A percentile compares a stretch with the other conserved stretches of the same genome.
Conservation (phyloP, 2,113 vertebrate genomes). For the Menidia beryllina region DNA sequence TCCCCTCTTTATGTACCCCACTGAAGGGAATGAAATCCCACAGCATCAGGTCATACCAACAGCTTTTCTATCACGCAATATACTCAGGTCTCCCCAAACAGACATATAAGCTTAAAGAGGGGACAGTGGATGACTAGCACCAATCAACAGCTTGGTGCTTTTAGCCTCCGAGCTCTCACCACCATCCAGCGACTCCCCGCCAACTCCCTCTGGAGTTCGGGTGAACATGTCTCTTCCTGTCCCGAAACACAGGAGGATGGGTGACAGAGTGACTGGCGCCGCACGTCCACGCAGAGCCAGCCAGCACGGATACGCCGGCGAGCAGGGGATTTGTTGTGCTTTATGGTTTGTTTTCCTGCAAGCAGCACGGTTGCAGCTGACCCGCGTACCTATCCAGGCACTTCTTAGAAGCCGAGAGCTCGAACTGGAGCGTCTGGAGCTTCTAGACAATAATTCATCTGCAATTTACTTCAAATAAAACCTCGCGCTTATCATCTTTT, state of each 20-base stretch:
- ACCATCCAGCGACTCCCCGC: constrained; percentile 29
- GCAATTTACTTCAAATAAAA: constrained; percentile 56
- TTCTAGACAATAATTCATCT: constrained; percentile 40
- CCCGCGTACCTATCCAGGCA: constrained; percentile 43
- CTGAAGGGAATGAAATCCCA: constrained; percentile 28
- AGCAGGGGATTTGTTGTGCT: constrained; percentile 64
- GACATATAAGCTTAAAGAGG: constrained; percentile 11
- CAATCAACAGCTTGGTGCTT: constrained; percentile 73
- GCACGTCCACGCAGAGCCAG: constrained; percentile 20
- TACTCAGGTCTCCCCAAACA: constrained; percentile 22
- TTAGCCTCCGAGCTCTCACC: constrained; percentile 37
- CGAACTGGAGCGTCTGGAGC: constrained; percentile 1
- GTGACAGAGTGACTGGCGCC: constrained; percentile 75
- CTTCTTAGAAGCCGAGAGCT: constrained; percentile 38
- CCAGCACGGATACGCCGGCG: constrained; percentile 36
- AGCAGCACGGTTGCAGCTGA: constrained; percentile 39
- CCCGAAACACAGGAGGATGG: constrained; percentile 54
- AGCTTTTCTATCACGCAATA: not conserved
- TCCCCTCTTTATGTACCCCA: constrained; percentile 47
- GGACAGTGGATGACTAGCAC: constrained; percentile 44
- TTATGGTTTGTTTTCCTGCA: constrained; percentile 61
- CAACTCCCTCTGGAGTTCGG: constrained; percentile 53
- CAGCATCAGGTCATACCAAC: constrained; percentile 37
- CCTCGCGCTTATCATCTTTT: constrained; percentile 44
- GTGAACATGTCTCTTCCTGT: constrained; percentile 77